Evolutionary conservation across 1,140 invertebrate genomes (phyloP).

Genomic region (Kradibia gibbosae): DNA sequence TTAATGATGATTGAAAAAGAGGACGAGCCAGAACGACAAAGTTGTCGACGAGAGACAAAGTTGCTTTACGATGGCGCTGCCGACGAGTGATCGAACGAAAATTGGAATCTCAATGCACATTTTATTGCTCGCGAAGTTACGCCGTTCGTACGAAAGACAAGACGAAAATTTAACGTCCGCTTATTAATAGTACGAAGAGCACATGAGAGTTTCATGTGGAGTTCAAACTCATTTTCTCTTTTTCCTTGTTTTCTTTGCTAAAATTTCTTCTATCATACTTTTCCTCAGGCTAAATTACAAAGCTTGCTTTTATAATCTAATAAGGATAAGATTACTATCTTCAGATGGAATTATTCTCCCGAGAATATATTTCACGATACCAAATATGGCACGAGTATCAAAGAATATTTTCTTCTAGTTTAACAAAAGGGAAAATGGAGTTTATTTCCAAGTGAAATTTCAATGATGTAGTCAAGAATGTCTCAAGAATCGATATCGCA

Average conservation of each 20-base stretch:
- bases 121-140: neutral
- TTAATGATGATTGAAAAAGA: neutral
- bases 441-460: neutral
- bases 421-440: neutral
- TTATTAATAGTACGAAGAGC: neutral
- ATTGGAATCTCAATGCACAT: neutral
- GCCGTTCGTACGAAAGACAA: neutral
- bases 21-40: no score
- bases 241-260: neutral
- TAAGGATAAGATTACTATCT: neutral
- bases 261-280: neutral
- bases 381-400: neutral
- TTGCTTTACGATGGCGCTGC: neutral
- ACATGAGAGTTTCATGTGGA: neutral
- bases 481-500: neutral
- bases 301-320: neutral
- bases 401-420: neutral
- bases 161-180: no score
- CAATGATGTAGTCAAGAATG: neutral
- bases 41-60: neutral
- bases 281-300: neutral
- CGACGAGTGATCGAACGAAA: neutral
- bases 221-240: no score
- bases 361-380: neutral
- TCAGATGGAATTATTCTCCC: neutral